These are phyloP conservation scores for Rhingia campestris DNA, from an alignment of 2,888 invertebrate genomes.

Conservation along the genomic window DNA sequence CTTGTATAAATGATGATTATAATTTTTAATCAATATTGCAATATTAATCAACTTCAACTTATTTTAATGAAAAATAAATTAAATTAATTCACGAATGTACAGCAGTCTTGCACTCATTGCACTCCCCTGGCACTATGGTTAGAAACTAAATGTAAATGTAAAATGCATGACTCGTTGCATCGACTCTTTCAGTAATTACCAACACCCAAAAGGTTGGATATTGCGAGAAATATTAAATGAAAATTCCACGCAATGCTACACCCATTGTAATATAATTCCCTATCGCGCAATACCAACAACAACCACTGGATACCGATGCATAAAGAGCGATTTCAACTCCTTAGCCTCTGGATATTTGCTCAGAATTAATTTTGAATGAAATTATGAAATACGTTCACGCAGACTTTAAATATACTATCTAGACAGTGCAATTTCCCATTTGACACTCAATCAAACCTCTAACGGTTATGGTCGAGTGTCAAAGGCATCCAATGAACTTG, in stretches of 20 bases:
- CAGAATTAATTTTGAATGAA: conserved; percentile 49
- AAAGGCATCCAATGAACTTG: conserved; percentile 60
- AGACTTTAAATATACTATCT: neutral
- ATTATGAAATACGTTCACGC: conserved; percentile 37
- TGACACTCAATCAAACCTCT: conserved; percentile 33
- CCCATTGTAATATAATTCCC: conserved; percentile 33
- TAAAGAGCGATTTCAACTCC: conserved; percentile 22
- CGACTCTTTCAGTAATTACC: conserved; percentile 66
- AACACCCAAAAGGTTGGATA: conserved; percentile 32
- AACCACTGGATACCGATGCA: conserved; percentile 15
- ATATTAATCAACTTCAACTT: neutral
- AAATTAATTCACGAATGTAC: neutral
- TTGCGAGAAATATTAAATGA: conserved; percentile 33
- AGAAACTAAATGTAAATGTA: conserved; percentile 34
- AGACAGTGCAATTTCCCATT: conserved; percentile 25
- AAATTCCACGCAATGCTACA: conserved; percentile 31
- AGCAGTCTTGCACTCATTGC: neutral
- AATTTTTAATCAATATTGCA: too few species aligned
- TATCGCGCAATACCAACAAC: conserved; percentile 28
- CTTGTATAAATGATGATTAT: too few species aligned
- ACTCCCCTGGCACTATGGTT: conserved; percentile 37
- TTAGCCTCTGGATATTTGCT: conserved; percentile 22
- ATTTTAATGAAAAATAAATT: neutral
- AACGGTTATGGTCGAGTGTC: conserved; percentile 57
- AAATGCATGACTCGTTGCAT: conserved; percentile 59